Evolutionary conservation across 1,140 invertebrate species (phyloP).

Genomic region (Eumeta japonica): DNA sequence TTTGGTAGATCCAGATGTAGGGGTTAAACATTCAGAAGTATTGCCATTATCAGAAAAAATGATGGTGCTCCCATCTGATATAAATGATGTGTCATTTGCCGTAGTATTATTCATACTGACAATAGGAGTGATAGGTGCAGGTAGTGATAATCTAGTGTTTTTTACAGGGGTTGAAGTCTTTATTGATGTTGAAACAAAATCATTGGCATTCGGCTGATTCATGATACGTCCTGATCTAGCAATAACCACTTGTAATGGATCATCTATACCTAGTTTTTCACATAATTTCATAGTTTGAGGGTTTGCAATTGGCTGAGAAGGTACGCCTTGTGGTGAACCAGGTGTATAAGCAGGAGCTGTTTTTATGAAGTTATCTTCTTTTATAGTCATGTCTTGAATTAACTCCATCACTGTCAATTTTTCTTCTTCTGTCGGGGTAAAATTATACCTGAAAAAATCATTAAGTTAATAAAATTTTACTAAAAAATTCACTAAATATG

Average conservation of each 20-base stretch:
- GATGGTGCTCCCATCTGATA: no score
- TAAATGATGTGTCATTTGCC: slow-evolving; percentile 15
- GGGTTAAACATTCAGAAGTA: slow-evolving; percentile 25
- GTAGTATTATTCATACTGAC: slow-evolving; percentile 20
- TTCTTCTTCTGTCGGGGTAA: slow-evolving; percentile 75
- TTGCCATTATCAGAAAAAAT: no score
- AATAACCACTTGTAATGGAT: slow-evolving; percentile 41
- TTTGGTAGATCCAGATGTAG: slow-evolving; percentile 27
- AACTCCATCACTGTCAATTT: slow-evolving; percentile 63
- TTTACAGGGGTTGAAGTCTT: slow-evolving; percentile 8
- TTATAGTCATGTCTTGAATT: slow-evolving; percentile 66
- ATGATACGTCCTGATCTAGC: slow-evolving; percentile 33
- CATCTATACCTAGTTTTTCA: slow-evolving; percentile 63
- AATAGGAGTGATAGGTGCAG: slow-evolving; percentile 36
- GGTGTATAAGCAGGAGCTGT: slow-evolving; percentile 68
- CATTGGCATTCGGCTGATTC: slow-evolving; percentile 18
- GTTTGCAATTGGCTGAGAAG: slow-evolving; percentile 64
- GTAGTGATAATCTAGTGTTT: slow-evolving; percentile 29
- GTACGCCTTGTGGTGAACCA: slow-evolving; percentile 28
- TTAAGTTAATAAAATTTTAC: slow-evolving; percentile 9
- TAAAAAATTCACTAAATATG: slow-evolving; percentile 1
- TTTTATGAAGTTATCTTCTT: slow-evolving; percentile 76
- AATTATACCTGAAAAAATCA: slow-evolving; percentile 63
- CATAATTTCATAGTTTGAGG: slow-evolving; percentile 82
- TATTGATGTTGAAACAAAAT: not conserved